Percentiles rank a stretch among this genome's conserved stretches.
Conservation (phyloP, 37 sponge, comb jelly and placozoan species). For the Chondrilla cf. caribensis region DNA sequence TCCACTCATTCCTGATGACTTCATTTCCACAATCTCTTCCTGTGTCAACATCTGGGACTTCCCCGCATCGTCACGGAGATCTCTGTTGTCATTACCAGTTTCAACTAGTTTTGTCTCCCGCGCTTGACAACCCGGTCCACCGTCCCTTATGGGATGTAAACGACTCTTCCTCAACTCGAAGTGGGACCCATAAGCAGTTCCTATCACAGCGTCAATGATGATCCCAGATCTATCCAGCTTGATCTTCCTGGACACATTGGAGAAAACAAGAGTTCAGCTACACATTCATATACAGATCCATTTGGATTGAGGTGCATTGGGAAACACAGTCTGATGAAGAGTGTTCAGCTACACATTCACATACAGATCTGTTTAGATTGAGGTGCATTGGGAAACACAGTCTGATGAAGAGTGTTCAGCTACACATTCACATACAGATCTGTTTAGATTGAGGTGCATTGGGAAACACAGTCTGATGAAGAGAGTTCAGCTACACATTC, state of each 20-base stretch:
- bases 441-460: too few species aligned
- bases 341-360: background rate
- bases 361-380: too few species aligned
- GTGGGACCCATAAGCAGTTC: conserved; percentile 41
- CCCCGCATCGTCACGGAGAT: conserved; percentile 41
- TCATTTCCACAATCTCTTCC: conserved; percentile 43
- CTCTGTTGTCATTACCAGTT: conserved; percentile 41
- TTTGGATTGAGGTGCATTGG: too few species aligned
- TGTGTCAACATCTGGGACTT: conserved; percentile 48
- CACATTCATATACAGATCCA: background rate
- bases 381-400: too few species aligned
- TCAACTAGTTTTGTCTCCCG: background rate
- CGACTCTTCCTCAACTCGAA: conserved; percentile 27
- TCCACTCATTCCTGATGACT: conserved; percentile 42
- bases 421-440: too few species aligned
- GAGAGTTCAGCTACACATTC: background rate
- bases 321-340: too few species aligned
- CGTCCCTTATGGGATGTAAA: background rate
- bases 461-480: too few species aligned
- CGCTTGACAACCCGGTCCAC: background rate
- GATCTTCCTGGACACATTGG: conserved; percentile 31
- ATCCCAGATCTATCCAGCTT: conserved; percentile 42
- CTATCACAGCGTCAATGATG: conserved; percentile 43
- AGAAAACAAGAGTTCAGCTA: background rate
- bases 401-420: too few species aligned